Evolutionary conservation across 2,113 vertebrate species (phyloP), one percentile per base, ranked within the genome.

Genomic region (Campylorhamphus procurvoides): DNA sequence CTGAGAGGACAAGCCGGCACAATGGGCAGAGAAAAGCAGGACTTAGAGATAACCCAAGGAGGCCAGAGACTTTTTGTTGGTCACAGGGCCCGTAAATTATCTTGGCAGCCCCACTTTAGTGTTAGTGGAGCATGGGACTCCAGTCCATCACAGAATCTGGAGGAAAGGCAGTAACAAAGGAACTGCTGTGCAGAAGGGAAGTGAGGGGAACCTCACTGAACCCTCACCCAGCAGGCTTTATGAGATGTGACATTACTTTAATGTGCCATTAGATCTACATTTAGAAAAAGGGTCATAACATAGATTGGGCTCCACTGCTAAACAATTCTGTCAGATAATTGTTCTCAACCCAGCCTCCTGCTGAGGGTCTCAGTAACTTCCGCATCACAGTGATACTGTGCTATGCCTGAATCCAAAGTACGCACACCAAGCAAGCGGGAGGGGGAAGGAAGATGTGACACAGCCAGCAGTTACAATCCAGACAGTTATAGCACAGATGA

Each of bases 171-270:
- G 72, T 50, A 87, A 97, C 90, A 94, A 97, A 96, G 87, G 92
- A 91, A 18, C 85, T 29, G 92, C 92, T 97, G 94, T 89, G 87
- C 67, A 14, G 75, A 73, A 87, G 90, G 92, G 78, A 76, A 89
- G 55, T 1, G 10, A 85, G 75, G 73, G 90, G 63, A 93, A 80
- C 94, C 85, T 95, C 7, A 1, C 75, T 92, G 94, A 85, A 94
- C 94, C 89, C 90, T 90, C 75, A 85, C 87, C 79, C 94, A 90
- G 92, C 87, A 92, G 95, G 92, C 72, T 90, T 63, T 73, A 46
- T 27, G 79, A 82, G 82, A 88, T 93, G 82, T 73, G 77, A 82
- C 89, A 50, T 82, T 63, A 16, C 91, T 95, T 89, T 89, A 83
- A 90, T 80, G 79, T 94, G 87, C 76, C 73, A 13, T 92, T 92